These are phyloP conservation scores for Megaleporinus macrocephalus DNA, from an alignment of 2,113 vertebrate species.

Conservation along the genomic window DNA sequence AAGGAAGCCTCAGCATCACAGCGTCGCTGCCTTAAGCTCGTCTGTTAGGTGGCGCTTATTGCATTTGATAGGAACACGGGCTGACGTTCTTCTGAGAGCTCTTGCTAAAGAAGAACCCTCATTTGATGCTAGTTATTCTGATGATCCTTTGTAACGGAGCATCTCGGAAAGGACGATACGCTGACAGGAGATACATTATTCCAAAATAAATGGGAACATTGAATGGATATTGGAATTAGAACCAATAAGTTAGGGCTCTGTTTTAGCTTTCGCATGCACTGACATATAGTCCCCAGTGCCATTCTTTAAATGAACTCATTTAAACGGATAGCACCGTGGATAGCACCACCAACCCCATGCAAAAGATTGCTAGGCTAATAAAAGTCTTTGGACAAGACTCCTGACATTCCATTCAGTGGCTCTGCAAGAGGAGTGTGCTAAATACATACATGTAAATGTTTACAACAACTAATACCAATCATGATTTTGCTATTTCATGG, in stretches of 20 bases:
- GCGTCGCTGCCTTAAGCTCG: slow-evolving; percentile 39
- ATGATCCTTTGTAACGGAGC: slow-evolving; percentile 6
- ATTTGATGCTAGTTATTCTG: slow-evolving; percentile 22
- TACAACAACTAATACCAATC: no score
- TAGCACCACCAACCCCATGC: not conserved
- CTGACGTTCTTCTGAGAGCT: slow-evolving; percentile 27
- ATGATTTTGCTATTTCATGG: not conserved
- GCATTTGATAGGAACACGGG: slow-evolving; percentile 43
- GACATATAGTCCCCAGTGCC: no score
- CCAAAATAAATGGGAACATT: not conserved
- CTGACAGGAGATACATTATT: not conserved
- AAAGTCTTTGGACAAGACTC: no score
- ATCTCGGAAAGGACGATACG: slow-evolving; percentile 7
- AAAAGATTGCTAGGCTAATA: not conserved
- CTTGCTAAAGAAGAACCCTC: slow-evolving; percentile 23
- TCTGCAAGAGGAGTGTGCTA: not conserved
- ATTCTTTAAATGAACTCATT: not conserved
- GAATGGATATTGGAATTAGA: not conserved
- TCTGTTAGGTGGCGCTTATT: slow-evolving; percentile 40
- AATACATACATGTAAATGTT: not conserved
- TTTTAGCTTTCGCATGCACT: not conserved
- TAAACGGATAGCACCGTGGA: not conserved
- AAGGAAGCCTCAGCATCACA: slow-evolving; percentile 14
- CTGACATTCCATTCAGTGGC: not conserved
- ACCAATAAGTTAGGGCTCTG: not conserved